Conservation (phyloP, 2,113 vertebrate genomes). For the Dasyornis broadbenti region DNA sequence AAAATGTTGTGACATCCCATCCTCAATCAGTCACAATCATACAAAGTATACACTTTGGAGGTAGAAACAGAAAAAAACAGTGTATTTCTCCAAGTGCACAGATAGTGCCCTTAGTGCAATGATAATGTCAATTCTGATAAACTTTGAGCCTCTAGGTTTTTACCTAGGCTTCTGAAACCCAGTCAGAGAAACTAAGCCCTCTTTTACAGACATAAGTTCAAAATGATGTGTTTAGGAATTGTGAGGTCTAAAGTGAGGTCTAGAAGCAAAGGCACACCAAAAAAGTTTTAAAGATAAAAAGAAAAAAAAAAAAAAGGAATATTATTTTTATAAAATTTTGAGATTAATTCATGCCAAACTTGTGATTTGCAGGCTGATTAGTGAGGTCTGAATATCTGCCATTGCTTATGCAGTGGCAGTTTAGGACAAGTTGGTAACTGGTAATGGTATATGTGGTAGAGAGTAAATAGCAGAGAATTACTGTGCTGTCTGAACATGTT, state of each 20-base stretch:
- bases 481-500: not conserved
- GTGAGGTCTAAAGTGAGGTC: not conserved
- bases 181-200: not conserved
- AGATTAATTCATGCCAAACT: not conserved
- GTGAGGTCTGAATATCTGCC: not conserved
- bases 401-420: not conserved
- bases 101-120: not conserved
- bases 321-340: not conserved
- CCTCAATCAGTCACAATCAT: not conserved
- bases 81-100: not conserved
- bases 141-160: not conserved
- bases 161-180: not conserved
- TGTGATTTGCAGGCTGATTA: not conserved
- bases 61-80: not conserved
- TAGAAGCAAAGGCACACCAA: fast-evolving
- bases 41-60: not conserved
- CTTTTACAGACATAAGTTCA: not conserved
- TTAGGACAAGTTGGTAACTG: not conserved
- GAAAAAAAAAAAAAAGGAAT: fast-evolving
- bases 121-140: not conserved
- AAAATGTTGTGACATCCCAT: not conserved
- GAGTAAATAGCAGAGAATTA: not conserved
- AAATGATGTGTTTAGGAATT: not conserved
- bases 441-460: not conserved
- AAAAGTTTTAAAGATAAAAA: not conserved